These are phyloP conservation scores for Trididemnum clinides DNA, from an alignment of 23 tunicate genomes.

Conservation along the genomic window DNA sequence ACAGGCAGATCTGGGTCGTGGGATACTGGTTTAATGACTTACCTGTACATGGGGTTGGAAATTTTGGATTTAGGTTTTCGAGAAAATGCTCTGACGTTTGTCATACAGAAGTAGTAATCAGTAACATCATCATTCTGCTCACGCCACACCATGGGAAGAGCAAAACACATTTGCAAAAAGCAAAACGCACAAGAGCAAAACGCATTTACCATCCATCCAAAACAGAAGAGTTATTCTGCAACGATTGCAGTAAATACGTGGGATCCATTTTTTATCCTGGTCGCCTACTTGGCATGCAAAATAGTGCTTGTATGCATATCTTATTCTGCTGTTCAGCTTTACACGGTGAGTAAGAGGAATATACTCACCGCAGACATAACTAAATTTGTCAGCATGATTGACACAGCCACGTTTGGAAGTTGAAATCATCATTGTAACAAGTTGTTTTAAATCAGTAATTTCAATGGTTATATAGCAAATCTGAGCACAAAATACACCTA, in stretches of 20 bases:
- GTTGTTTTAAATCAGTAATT: too few relatives aligned
- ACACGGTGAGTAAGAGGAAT: neutral
- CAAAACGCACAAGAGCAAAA: too few relatives aligned
- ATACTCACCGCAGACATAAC: neutral
- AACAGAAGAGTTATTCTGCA: constrained; percentile 1
- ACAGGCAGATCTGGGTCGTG: neutral
- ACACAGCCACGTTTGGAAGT: neutral
- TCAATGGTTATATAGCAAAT: too few relatives aligned
- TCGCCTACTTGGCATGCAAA: constrained; percentile 12
- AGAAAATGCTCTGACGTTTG: neutral
- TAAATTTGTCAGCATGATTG: neutral
- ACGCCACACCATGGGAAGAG: constrained; percentile 3
- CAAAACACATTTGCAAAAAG: neutral
- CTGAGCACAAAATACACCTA: too few relatives aligned
- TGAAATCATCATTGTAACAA: too few relatives aligned
- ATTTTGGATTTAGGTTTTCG: neutral
- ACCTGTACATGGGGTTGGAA: neutral
- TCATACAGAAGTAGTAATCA: constrained; percentile 10
- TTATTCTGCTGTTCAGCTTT: neutral
- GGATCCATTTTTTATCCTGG: neutral
- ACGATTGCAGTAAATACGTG: constrained; percentile 8
- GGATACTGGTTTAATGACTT: neutral
- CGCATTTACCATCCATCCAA: neutral
- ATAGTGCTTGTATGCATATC: constrained; percentile 7
- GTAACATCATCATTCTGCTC: neutral